Base-by-base conservation (phyloP, 1,140 invertebrate genomes). In the Microplitis mediator region DNA sequence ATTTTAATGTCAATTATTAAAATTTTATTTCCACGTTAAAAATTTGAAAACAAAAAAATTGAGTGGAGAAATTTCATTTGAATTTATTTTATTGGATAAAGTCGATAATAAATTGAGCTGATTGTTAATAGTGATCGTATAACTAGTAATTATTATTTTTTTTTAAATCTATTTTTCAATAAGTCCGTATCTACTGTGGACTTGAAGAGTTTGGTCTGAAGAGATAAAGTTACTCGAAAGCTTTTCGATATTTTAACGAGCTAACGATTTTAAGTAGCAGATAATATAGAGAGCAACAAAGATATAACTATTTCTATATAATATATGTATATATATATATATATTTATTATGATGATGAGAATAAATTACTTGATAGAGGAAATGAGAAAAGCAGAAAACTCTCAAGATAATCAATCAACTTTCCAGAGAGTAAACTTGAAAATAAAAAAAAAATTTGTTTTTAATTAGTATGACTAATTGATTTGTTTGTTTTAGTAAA, bases 1-100 rank as follows among this genome's bases (percentile, higher is more conserved):
- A 72, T 72, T 67, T 14, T 14, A 11, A 31, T 62, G 71, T 54
- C 71, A 65, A 54, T 54, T 23, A 9, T 31, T 45, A 34, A 66
- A 66, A 14, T 50, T 11, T 51, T 14, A 5, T 11, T 66, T 23
- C 23, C 23, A 23, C 23, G 23, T 23, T 23, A 23, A 23, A 23
- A 23, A 23, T 23, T 23, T 23, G 23, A 23, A 23, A 23, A n/a
- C n/a, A 2, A 23, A 23, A 23, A 31, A 34, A 50, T 36, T 4
- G 14, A 13, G 13, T 31, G 45, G 4, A 65, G 4, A 65, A 2
- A 65, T 51, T 65, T 65, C 50, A 63, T 65, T 8, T 51, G 13
- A 8, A 50, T 13, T 50, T 50, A 8, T 13, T 8, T 8, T 50
- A 8, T 50, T 2, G 45, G 3, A 1, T 8, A 50, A 50, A 50